These are phyloP conservation scores for Alosa sapidissima DNA, from an alignment of 2,797 vertebrate species.

Conservation along the genomic window DNA sequence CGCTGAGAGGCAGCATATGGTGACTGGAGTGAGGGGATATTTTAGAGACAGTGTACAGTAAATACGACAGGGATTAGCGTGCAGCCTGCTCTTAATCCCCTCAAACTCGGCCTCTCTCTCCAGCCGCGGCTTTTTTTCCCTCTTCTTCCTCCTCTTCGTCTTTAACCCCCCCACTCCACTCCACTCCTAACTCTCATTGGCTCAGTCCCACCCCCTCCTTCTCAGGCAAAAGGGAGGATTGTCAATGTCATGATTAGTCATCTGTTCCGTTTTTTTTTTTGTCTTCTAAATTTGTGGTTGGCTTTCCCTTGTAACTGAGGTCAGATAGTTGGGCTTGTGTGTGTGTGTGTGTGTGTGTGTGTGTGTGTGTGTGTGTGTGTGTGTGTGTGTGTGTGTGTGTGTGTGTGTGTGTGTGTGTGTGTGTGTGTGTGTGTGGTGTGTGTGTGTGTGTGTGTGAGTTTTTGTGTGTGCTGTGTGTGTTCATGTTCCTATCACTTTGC, in stretches of 20 bases:
- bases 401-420: neutral
- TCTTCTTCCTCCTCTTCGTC: neutral
- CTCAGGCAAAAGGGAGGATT: slow-evolving; percentile 17
- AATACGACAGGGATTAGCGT: slow-evolving; percentile 65
- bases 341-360: neutral
- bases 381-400: slow-evolving; percentile 15
- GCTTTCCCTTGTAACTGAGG: slow-evolving; percentile 40
- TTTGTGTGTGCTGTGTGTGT: neutral
- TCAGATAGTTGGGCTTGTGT: slow-evolving; percentile 22
- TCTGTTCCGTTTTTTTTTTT: slow-evolving; percentile 40
- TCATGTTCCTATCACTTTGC: neutral
- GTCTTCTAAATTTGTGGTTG: slow-evolving; percentile 21
- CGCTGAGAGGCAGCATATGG: slow-evolving; percentile 54
- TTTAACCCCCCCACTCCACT: neutral
- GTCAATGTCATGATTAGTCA: slow-evolving; percentile 48
- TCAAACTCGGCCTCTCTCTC: slow-evolving; percentile 50
- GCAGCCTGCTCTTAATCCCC: slow-evolving; percentile 57
- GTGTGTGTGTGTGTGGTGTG: neutral
- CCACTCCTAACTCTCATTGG: slow-evolving; percentile 43
- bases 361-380: slow-evolving; percentile 21
- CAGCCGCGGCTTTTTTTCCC: slow-evolving; percentile 29
- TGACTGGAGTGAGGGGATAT: slow-evolving; percentile 57
- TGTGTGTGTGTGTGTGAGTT: slow-evolving; percentile 1
- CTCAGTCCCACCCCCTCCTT: slow-evolving; percentile 28
- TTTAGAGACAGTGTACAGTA: slow-evolving; percentile 63